phyloP scores from a whole-genome alignment of 2,888 invertebrate species.

The Orthosia gothica region DNA sequence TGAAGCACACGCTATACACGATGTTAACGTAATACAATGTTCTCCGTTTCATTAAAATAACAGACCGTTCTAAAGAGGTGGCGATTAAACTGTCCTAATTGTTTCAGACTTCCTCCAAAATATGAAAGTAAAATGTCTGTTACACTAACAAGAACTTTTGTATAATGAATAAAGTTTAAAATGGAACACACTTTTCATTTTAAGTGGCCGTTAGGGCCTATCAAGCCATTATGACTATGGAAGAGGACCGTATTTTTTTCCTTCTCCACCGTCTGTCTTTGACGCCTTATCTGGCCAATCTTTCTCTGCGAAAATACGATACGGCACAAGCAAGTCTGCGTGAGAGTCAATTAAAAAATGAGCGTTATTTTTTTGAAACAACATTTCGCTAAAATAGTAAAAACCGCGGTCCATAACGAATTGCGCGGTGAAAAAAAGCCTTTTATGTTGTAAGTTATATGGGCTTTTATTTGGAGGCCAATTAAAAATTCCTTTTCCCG shows the following conservation, averaged over 20 bases:
- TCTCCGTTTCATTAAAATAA: constrained; percentile 69
- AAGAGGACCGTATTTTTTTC: constrained; percentile 67
- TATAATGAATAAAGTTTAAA: constrained; percentile 82
- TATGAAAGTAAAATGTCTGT: constrained; percentile 80
- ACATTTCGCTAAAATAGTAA: constrained; percentile 71
- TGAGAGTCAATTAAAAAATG: constrained; percentile 68
- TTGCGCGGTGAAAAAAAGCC: constrained; percentile 72
- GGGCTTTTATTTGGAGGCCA: constrained; percentile 85
- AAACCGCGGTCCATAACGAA: constrained; percentile 71
- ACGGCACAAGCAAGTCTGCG: constrained; percentile 61
- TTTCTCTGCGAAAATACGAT: constrained; percentile 70
- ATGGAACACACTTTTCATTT: constrained; percentile 82
- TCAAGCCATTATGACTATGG: constrained; percentile 76
- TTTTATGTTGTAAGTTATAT: constrained; percentile 79
- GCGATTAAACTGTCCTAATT: constrained; percentile 74
- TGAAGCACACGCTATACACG: constrained; percentile 62
- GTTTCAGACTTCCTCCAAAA: constrained; percentile 77
- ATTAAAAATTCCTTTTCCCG: constrained; percentile 87
- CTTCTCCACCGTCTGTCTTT: constrained; percentile 62
- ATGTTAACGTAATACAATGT: constrained; percentile 63
- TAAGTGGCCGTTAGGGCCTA: constrained; percentile 81
- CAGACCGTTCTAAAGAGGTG: constrained; percentile 68
- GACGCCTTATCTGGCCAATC: constrained; percentile 69
- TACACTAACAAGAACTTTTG: constrained; percentile 79
- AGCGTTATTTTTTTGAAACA: constrained; percentile 64